A percentile compares a stretch with the other conserved stretches of the same genome.
These are phyloP conservation scores for Pseudomyrmex gracilis DNA, from an alignment of 1,140 invertebrate species.

Conservation along the genomic window DNA sequence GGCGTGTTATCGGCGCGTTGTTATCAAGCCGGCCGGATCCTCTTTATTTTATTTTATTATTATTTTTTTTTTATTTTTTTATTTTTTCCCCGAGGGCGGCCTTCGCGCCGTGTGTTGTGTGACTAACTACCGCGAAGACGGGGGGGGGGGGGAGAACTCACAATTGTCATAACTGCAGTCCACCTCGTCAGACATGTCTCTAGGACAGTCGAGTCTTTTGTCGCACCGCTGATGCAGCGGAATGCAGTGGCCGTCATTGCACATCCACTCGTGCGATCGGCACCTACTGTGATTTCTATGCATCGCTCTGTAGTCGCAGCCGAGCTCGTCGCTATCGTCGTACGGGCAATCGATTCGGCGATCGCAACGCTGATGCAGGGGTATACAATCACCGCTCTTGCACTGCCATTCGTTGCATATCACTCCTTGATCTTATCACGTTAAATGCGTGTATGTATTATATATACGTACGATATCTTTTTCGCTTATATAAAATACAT, in stretches of 20 bases:
- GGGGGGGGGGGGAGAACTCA: slow-evolving; percentile 66
- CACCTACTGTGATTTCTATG: slow-evolving; percentile 71
- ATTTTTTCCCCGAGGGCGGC: background rate
- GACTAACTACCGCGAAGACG: slow-evolving; percentile 31
- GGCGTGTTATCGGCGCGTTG: slow-evolving; percentile 33
- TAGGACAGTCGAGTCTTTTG: slow-evolving; percentile 88
- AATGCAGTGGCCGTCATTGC: slow-evolving; percentile 90
- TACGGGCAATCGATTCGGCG: slow-evolving; percentile 88
- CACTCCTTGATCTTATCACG: slow-evolving; percentile 65
- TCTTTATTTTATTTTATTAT: too few relatives aligned
- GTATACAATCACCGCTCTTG: slow-evolving; percentile 89
- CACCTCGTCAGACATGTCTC: slow-evolving; percentile 89
- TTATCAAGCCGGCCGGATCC: background rate
- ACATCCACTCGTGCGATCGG: slow-evolving; percentile 85
- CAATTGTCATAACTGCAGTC: slow-evolving; percentile 84
- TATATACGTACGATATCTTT: background rate
- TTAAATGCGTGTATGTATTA: slow-evolving; percentile 44
- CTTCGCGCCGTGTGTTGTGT: background rate
- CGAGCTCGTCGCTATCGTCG: slow-evolving; percentile 84
- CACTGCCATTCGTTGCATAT: slow-evolving; percentile 86
- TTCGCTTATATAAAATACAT: slow-evolving; percentile 13
- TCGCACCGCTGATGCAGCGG: slow-evolving; percentile 86
- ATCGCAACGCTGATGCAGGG: slow-evolving; percentile 86
- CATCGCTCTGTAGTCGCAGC: slow-evolving; percentile 44
- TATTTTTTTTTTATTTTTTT: too few relatives aligned